Conservation (phyloP, 1,140 invertebrate genomes). For the Lepidostoma basale region DNA sequence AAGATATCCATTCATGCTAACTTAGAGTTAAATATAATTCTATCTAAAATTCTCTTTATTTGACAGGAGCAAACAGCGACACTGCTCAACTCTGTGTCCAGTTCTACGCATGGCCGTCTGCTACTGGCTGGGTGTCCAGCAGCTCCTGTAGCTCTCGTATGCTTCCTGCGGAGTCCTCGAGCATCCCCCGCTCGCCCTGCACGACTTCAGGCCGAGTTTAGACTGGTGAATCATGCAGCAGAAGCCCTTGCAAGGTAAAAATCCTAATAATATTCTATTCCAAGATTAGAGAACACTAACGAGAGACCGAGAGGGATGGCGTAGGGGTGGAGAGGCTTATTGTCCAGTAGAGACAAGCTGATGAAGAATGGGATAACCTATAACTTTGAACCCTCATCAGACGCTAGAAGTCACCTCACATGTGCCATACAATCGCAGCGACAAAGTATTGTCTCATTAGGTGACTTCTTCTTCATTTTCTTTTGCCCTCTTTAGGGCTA, state of each 20-base stretch:
- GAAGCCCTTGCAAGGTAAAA: slow-evolving; percentile 79
- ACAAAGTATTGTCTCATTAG: too few relatives aligned
- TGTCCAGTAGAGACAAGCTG: not conserved
- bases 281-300: not conserved
- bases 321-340: too few relatives aligned
- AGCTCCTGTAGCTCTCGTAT: slow-evolving; percentile 74
- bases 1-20: too few relatives aligned
- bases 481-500: too few relatives aligned
- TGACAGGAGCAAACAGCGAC: slow-evolving; percentile 85
- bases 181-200: slow-evolving; percentile 57
- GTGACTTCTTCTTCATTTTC: too few relatives aligned
- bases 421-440: too few relatives aligned
- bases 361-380: not conserved
- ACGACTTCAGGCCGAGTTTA: slow-evolving; percentile 70
- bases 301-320: too few relatives aligned
- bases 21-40: not conserved
- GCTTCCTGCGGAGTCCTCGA: slow-evolving; percentile 75
- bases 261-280: not conserved
- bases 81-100: slow-evolving; percentile 80
- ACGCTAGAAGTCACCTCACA: not conserved
- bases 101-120: slow-evolving; percentile 65
- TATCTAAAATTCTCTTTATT: slow-evolving; percentile 49
- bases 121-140: slow-evolving; percentile 64
- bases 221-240: slow-evolving; percentile 83
- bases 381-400: not conserved